Base-by-base conservation (phyloP, 2,113 vertebrate species). In the Colius striatus region DNA sequence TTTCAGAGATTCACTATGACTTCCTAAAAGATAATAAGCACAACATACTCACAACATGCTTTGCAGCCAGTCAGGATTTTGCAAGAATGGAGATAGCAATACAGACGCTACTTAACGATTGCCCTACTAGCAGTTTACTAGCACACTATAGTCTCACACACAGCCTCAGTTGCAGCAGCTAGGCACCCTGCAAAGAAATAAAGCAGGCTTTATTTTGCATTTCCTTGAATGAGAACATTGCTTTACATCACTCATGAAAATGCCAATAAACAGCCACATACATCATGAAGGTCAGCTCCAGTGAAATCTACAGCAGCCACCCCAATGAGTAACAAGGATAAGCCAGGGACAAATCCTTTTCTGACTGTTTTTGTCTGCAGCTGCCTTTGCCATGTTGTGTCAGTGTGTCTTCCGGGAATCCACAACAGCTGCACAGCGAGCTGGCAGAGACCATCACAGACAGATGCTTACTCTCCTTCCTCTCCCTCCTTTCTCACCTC, bases 81-180 rank as follows among this genome's bases (percentile, higher is more conserved):
- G 38, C 65, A 75, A 54, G 41, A 73, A 81, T 22, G 10, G 25
- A 38, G 54, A 77, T 61, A 91, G 47, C 54, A 62, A 54, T 19
- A 38, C 29, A 16, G 29, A 34, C 18, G 32, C 10, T 47, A 53
- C 16, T 70, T 81, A n/a, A n/a, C 0, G 7, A 38, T 14, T 54
- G 18, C 70, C 80, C 65, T 87, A 45, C 43, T 54, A 95, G 89
- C n/a, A 50, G 51, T 77, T 93, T 83, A 68, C 66, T 80, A 92
- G 48, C 63, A 77, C 32, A 9, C 41, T 47, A 10, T 1, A 67
- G 50, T 63, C 36, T 18, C 38, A 41, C 38, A 41, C 38, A 45
- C 54, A 53, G 62, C 26, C 45, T 57, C 38, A 61, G 27, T 2
- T 5, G 43, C 83, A 75, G 76, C 68, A 92, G 58, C 21, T 71